These are phyloP conservation scores for Frankliniella fusca DNA, from an alignment of 2,888 invertebrate species.

Conservation along the genomic window DNA sequence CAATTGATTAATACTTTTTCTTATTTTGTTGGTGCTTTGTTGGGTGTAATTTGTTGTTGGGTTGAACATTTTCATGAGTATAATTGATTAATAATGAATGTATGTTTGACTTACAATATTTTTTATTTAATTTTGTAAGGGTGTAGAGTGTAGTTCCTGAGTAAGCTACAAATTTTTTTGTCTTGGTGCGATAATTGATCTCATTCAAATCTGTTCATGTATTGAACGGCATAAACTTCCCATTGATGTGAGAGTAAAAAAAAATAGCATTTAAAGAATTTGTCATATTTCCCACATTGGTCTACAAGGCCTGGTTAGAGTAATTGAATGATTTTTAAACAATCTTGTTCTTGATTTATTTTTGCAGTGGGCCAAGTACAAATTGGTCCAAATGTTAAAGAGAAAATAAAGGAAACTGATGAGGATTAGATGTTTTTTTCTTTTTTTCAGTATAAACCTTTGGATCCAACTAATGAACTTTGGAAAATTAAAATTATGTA, in stretches of 20 bases:
- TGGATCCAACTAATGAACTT: no score
- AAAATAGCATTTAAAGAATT: not conserved
- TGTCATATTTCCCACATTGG: not conserved
- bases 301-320: not conserved
- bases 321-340: not conserved
- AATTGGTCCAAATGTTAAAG: not conserved
- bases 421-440: not conserved
- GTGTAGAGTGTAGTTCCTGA: not conserved
- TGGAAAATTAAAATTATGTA: no score
- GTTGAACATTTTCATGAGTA: not conserved
- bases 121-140: not conserved
- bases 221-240: not conserved
- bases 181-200: slow-evolving; percentile 1
- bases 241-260: not conserved
- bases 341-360: not conserved
- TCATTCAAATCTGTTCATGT: not conserved
- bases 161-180: not conserved
- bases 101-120: not conserved
- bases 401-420: not conserved
- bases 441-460: not conserved
- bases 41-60: not conserved
- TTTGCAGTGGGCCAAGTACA: not conserved
- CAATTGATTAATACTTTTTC: not conserved
- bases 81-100: not conserved
- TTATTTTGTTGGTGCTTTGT: not conserved